Evolutionary conservation across 2,797 vertebrate species (phyloP), one percentile per base, ranked within the genome.

Genomic region (Pangasius krempfi): DNA sequence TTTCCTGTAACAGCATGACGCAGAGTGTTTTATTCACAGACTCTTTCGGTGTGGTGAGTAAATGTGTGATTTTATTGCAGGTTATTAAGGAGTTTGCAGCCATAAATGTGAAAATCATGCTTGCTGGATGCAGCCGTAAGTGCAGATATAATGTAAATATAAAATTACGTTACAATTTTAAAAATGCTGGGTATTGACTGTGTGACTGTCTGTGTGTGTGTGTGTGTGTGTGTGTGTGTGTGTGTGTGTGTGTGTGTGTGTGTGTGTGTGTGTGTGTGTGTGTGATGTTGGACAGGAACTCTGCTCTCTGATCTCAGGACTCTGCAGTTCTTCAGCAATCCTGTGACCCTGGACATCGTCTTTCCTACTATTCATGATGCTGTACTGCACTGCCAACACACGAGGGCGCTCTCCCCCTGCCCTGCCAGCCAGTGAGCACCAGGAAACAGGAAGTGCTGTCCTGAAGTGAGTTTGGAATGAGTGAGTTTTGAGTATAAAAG

Each of bases 361-460:
- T 99, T 99, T 89, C 97, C 97, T 72, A 98, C 97, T 2, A 87
- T 98, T 87, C 98, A 99, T 0, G 98, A 99, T 0, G 98, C 98
- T 0, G 97, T 97, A 40, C 94, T 99, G 64, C 94, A 96, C 92
- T 97, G 97, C 93, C 96, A 89, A 10, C 54, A 80, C 73, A 84
- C n/a, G 3, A 44, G 68, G 70, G 1, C 75, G 60, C 68, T 52
- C 3, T 62, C 16, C 30, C 0, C 2, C 60, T 3, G 81, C 78
- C 18, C 85, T 66, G 52, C 76, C 30, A 8, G 25, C 80, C 86
- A 84, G 10, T 56, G 82, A 60, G 37, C 12, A 0, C 10, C 78
- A 18, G 80, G 60, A 88, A 80, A 25, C 44, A 66, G 60, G 37
- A 83, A n/a, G 37, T 47, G 58, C 81, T 47, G 22, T 50, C 40